phyloP scores from a whole-genome alignment of 2,888 invertebrate species.

The Eupelmus urozonus region DNA sequence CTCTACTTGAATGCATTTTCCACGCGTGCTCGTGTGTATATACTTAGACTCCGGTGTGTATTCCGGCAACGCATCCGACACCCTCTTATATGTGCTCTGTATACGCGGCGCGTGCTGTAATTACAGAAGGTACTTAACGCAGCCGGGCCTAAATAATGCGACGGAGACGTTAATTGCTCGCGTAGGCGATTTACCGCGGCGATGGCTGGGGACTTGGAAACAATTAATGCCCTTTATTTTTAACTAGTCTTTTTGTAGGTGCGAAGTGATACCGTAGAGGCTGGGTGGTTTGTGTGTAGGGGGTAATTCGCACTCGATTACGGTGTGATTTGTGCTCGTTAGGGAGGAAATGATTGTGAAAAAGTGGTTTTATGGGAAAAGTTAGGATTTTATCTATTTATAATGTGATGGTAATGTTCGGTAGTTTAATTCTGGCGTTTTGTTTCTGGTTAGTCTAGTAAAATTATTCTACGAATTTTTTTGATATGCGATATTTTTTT shows the following conservation, averaged over 20 bases:
- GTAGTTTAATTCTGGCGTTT: too few species aligned
- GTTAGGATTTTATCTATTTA: too few species aligned
- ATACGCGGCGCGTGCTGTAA: slow-evolving; percentile 30
- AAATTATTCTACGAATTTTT: too few species aligned
- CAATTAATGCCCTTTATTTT: slow-evolving; percentile 29
- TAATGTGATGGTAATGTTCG: too few species aligned
- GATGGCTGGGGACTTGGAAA: slow-evolving; percentile 13
- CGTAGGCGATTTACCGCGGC: slow-evolving; percentile 30
- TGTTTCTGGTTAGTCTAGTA: too few species aligned
- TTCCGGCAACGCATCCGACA: slow-evolving; percentile 46
- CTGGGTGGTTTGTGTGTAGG: too few species aligned
- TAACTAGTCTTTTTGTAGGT: slow-evolving; percentile 1
- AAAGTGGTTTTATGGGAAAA: too few species aligned
- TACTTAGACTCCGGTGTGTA: neutral
- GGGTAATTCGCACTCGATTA: too few species aligned
- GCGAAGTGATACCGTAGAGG: too few species aligned
- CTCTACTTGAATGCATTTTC: slow-evolving; percentile 38
- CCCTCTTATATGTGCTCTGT: slow-evolving; percentile 15
- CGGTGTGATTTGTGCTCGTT: too few species aligned
- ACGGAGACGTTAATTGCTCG: slow-evolving; percentile 46
- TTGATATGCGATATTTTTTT: too few species aligned
- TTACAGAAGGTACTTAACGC: slow-evolving; percentile 53
- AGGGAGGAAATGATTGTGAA: too few species aligned
- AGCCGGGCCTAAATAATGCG: slow-evolving; percentile 46
- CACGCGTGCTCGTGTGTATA: neutral